Base-by-base conservation (phyloP, 2,113 vertebrate species). In the Anoplopoma fimbria region DNA sequence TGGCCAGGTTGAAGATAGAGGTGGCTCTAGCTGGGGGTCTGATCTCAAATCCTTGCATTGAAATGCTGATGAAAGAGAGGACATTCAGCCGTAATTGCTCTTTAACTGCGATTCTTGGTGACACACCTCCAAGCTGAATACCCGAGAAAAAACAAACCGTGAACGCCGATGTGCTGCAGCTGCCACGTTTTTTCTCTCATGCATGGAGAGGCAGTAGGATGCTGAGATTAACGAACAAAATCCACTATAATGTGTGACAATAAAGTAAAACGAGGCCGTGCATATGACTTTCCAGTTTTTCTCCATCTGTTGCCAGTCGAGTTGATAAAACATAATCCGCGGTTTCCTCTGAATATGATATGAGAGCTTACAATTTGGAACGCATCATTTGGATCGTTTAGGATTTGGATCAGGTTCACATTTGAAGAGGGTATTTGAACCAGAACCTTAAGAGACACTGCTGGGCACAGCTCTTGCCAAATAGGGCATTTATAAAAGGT, bases 401-500 rank as follows among this genome's bases (percentile, higher is more conserved):
- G 87, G 90, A 87, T 87, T 93, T 94, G 92, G 93, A 93, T 77
- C 70, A 58, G 83, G 75, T 90, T 93, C 88, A 87, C 89, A 82
- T 92, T 93, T 91, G 92, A 92, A 93, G 91, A 90, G 93, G 89
- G 87, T 92, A 75, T 92, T 93, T 91, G 89, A 93, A 93, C 90
- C 89, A 88, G 87, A 94, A 94, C 93, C 92, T 94, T 92, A 90
- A 91, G 88, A 93, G 94, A 93, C 92, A 91, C 89, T 93, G 90
- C 85, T 90, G 91, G 91, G 90, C 93, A 91, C 81, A 53, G 89
- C 90, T 89, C 83, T 77, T 92, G 92, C 89, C 91, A 94, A 95
- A 94, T 94, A 91, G 90, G 93, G 90, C 92, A 94, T 93, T 94
- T 93, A 93, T 91, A 91, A 93, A 92, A 89, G 87, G 90, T 86